A percentile compares a stretch with the other conserved stretches of the same genome.
Conservation (phyloP, 2,797 vertebrate genomes). For the Bryconaethiops microstoma region DNA sequence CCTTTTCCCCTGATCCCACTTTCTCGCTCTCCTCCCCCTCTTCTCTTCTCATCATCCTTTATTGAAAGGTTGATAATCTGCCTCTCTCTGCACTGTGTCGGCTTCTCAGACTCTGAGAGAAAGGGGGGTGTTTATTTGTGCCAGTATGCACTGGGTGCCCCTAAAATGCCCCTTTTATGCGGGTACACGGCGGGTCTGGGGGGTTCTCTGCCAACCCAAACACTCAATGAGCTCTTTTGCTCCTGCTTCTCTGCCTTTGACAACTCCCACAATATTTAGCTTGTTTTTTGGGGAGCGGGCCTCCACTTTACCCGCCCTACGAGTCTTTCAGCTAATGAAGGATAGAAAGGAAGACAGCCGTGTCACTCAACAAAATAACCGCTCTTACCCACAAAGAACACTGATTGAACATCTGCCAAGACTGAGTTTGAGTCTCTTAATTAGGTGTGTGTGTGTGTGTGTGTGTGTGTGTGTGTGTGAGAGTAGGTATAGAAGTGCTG, state of each 20-base stretch:
- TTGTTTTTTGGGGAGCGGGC: conserved; percentile 1
- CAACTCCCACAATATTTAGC: conserved; percentile 21
- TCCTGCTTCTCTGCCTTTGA: conserved; percentile 22
- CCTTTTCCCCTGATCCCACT: background rate
- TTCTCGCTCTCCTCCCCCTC: background rate
- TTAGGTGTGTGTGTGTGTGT: background rate
- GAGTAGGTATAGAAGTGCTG: background rate
- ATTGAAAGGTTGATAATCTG: conserved; percentile 34
- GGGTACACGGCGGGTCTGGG: conserved; percentile 37
- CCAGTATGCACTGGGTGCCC: conserved; percentile 46
- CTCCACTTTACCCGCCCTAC: conserved; percentile 17
- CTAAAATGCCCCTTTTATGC: conserved; percentile 49
- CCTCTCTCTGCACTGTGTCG: conserved; percentile 23
- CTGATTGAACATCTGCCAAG: background rate
- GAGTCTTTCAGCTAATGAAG: conserved; percentile 29
- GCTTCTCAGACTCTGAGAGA: conserved; percentile 32
- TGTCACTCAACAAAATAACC: background rate
- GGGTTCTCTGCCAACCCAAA: conserved; percentile 51
- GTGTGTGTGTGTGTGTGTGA: background rate
- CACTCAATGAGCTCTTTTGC: conserved; percentile 46
- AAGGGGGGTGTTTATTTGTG: conserved; percentile 47
- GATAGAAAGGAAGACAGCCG: conserved; percentile 32
- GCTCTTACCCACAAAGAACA: background rate
- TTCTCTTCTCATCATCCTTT: conserved; percentile 10
- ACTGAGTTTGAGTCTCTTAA: background rate